Conservation (phyloP, 2,113 vertebrate genomes). For the Sylvilagus bachmani region DNA sequence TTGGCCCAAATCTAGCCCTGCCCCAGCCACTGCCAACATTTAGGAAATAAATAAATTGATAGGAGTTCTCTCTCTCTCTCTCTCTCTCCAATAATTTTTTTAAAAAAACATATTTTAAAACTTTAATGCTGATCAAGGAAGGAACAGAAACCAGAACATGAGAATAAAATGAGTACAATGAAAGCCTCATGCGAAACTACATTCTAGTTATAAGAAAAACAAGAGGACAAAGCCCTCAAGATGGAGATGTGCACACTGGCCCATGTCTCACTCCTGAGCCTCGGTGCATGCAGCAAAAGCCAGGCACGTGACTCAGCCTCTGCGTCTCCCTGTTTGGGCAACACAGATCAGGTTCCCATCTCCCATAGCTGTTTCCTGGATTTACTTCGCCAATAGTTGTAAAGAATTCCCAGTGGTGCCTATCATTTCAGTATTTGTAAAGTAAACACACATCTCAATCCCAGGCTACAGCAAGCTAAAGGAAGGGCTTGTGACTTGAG, state of each 20-base stretch:
- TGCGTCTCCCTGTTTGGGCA: not conserved
- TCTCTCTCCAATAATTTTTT: too few relatives aligned
- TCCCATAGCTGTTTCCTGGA: not conserved
- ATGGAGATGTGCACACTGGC: not conserved
- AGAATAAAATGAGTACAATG: not conserved
- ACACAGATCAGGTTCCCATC: too few relatives aligned
- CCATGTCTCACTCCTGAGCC: too few relatives aligned
- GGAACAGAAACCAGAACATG: not conserved
- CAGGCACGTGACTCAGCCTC: not conserved
- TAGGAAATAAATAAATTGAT: too few relatives aligned
- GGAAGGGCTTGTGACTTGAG: not conserved
- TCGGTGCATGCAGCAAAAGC: too few relatives aligned
- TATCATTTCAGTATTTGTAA: not conserved
- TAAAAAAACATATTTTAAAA: too few relatives aligned
- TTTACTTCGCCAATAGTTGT: not conserved
- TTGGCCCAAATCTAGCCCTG: too few relatives aligned
- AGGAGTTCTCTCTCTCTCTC: too few relatives aligned
- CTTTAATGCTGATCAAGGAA: not conserved
- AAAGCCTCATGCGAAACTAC: conserved; percentile 4
- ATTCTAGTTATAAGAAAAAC: not conserved
- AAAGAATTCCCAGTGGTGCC: not conserved
- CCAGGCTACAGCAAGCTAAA: not conserved
- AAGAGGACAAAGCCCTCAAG: not conserved
- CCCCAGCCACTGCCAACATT: too few relatives aligned
- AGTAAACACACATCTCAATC: not conserved